Evolutionary conservation across 64 coral and sea anemone genomes (phyloP).

Genomic region (Catalaphyllia jardinei): DNA sequence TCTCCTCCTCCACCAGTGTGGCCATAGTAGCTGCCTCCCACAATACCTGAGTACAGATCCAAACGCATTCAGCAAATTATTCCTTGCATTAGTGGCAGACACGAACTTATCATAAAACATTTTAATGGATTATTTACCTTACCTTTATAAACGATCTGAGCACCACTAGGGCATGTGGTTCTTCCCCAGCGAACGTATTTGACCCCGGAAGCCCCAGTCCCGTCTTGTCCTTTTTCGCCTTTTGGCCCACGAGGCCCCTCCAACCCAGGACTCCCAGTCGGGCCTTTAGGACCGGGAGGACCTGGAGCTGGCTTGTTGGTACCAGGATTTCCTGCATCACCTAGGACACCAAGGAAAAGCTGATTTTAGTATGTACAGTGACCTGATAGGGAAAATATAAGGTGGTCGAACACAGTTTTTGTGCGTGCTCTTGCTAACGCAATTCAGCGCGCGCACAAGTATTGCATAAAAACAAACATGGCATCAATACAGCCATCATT

Average conservation of each 20-base stretch:
- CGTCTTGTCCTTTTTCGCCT: neutral
- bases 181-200: constrained; percentile 32
- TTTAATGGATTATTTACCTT: too few relatives aligned
- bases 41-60: neutral
- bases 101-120: too few relatives aligned
- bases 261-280: neutral
- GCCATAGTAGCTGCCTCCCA: neutral
- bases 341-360: too few relatives aligned
- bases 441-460: too few relatives aligned
- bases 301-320: constrained; percentile 4
- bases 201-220: neutral
- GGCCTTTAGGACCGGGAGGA: constrained; percentile 2
- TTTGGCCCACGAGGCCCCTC: neutral
- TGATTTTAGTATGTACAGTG: too few relatives aligned
- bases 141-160: constrained; percentile 12
- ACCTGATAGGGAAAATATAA: too few relatives aligned
- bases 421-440: too few relatives aligned
- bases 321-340: neutral
- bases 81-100: too few relatives aligned
- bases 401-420: too few relatives aligned
- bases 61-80: too few relatives aligned
- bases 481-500: too few relatives aligned
- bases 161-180: neutral
- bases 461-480: too few relatives aligned
- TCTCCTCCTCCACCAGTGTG: neutral